phyloP scores from a whole-genome alignment of 2,888 invertebrate genomes.

The Rotaria sp. region DNA sequence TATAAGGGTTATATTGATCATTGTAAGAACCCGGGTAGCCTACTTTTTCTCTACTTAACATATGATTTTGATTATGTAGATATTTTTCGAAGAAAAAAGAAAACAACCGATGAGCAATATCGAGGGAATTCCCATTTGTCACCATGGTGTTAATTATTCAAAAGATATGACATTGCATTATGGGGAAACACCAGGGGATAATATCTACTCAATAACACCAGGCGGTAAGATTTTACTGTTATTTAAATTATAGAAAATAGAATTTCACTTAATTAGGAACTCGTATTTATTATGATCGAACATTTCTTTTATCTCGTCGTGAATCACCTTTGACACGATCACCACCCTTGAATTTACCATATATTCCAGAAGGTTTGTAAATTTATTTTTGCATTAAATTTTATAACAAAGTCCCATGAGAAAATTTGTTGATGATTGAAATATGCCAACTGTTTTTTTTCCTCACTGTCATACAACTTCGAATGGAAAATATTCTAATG shows the following conservation, averaged over 20 bases:
- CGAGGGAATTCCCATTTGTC: constrained; percentile 70
- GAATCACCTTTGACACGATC: constrained; percentile 82
- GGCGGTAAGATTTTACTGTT: constrained; percentile 65
- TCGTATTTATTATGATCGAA: constrained; percentile 80
- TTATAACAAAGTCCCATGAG: too few species aligned
- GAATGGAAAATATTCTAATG: too few species aligned
- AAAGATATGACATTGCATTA: constrained; percentile 79
- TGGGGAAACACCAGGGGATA: constrained; percentile 85
- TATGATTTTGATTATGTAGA: neutral
- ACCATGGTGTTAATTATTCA: constrained; percentile 72
- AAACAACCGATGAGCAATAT: neutral
- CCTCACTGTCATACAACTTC: too few species aligned
- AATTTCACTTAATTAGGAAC: constrained; percentile 56
- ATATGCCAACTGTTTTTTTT: too few species aligned
- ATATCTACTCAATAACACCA: constrained; percentile 84
- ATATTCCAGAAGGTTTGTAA: constrained; percentile 63
- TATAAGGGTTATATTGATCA: neutral
- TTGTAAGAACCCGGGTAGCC: neutral
- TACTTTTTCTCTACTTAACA: neutral
- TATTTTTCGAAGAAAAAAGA: neutral
- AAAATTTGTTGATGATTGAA: too few species aligned
- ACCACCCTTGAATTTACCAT: constrained; percentile 68
- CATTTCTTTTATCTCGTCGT: constrained; percentile 76
- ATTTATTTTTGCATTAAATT: too few species aligned
- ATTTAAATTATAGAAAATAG: too few species aligned